Evolutionary conservation across 2,888 invertebrate genomes (phyloP).

Genomic region (Mesoligia furuncula): DNA sequence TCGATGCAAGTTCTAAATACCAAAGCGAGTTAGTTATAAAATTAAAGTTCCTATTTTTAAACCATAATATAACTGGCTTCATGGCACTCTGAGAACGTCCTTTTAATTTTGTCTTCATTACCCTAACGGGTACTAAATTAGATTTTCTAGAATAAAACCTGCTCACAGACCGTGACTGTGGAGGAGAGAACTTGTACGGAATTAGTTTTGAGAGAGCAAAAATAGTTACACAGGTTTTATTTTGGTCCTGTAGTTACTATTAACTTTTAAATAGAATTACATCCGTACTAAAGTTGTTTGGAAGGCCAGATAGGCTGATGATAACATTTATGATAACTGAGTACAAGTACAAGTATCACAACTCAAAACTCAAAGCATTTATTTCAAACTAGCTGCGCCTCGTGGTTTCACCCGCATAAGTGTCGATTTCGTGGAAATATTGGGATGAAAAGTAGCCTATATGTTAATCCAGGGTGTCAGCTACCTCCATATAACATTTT

Average conservation of each 20-base stretch:
- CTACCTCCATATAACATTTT: too few species aligned
- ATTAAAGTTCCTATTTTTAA: neutral
- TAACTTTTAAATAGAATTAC: neutral
- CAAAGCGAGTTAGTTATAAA: neutral
- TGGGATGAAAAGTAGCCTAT: too few species aligned
- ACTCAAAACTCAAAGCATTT: too few species aligned
- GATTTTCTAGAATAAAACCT: conserved; percentile 25
- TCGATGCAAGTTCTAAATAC: neutral
- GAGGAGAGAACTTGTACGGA: neutral
- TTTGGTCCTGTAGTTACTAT: neutral
- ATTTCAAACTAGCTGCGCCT: too few species aligned
- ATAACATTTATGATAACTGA: neutral
- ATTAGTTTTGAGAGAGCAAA: conserved; percentile 10
- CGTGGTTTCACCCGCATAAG: too few species aligned
- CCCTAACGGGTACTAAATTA: conserved; percentile 17
- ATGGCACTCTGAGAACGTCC: neutral
- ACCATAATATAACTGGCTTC: neutral
- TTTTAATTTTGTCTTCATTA: conserved; percentile 25
- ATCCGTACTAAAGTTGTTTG: neutral
- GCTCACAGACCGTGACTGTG: neutral
- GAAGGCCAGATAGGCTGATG: neutral
- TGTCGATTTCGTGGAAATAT: too few species aligned
- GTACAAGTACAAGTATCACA: neutral
- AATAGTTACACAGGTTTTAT: neutral
- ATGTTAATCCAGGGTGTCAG: too few species aligned